Evolutionary conservation across 2,113 vertebrate genomes (phyloP), one percentile per base, ranked within the genome.

Genomic region (Circaetus cinerascens): DNA sequence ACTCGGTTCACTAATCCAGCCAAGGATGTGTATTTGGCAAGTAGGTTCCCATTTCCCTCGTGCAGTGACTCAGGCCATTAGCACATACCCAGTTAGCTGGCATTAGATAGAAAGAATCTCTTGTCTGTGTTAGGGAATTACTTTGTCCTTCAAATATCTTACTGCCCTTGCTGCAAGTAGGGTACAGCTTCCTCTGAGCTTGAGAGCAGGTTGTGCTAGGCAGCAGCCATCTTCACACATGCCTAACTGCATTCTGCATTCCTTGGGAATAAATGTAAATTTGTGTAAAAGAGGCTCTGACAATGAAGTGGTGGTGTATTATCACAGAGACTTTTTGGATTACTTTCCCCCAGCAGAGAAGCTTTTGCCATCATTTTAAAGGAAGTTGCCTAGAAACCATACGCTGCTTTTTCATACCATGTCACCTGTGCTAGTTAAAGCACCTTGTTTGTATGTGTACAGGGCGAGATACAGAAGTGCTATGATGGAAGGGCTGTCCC

Each of bases 1-100:
- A 36, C 51, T 86, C 57, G 18, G 48, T 60, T 92, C 53, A 64
- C 60, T 94, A 48, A 75, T 77, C 43, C 13, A 5, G 72, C 76
- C 86, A 92, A 89, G 62, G 86, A 92, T 55, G 64, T 86, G 48
- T 84, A 57, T 94, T 95, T 95, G 95, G 83, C 88, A 95, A 72
- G 76, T 64, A 93, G 76, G 13, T 69, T 92, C 72, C 68, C 36
- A 5, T 95, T 92, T 95, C 92, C 83, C 83, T 91, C 0, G 0
- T 90, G 78, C 68, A 78, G 43, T 97, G 92, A 95, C 73, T 95
- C 64, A 81, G 62, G 48, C 79, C 83, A 77, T 95, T 94, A 93
- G 71, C 72, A 75, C 48, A n/a, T 57, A 68, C 59, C 64, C 83
- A 91, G 79, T 78, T 72, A 93, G 64, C 73, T 95, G 91, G 56